Base-by-base conservation (phyloP, 2,797 vertebrate species). In the Neosilurus hyrtlii region DNA sequence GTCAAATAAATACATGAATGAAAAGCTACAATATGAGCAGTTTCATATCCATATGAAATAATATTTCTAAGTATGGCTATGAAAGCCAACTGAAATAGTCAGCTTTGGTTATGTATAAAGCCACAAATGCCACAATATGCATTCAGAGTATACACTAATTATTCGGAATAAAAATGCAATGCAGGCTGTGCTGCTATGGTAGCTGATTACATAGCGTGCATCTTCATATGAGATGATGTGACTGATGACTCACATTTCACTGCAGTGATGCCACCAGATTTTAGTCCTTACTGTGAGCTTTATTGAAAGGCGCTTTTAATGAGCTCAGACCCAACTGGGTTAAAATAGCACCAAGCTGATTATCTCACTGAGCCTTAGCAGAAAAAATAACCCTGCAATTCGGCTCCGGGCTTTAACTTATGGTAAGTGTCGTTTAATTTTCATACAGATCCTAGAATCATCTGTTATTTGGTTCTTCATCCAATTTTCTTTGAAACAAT, bases 291-390 rank as follows among this genome's bases (percentile, higher is more conserved):
- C 62, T 3, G 56, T 18, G 12, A 49, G 9, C 26, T 56, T 73
- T 62, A 59, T 37, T 37, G 67, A 83, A 79, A 73, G 65, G 57
- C 9, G 4, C 12, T 66, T 61, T 51, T 85, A 73, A 82, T 80
- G 70, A 82, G 84, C 37, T 79, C n/a, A 20, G 63, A 61, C 81
- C 68, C 8, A 24, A 52, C 66, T 18, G 24, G 22, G 76, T 82
- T 74, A 74, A 79, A 76, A 77, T 81, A 73, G 59, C 66, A 82
- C 51, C 62, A 80, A 79, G 68, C 73, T 73, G 59, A 85, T 85
- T 65, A 85, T 24, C 56, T 54, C 18, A 35, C 26, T 81, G 70
- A 78, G 57, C 66, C 30, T 4, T 66, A 78, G 12, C 4, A 67
- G 65, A 11, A 59, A 78, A 63, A 43, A 61, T n/a, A 75, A 24